These are phyloP conservation scores for Sphaerophoria rueppellii DNA, from an alignment of 2,888 invertebrate genomes.

Conservation along the genomic window DNA sequence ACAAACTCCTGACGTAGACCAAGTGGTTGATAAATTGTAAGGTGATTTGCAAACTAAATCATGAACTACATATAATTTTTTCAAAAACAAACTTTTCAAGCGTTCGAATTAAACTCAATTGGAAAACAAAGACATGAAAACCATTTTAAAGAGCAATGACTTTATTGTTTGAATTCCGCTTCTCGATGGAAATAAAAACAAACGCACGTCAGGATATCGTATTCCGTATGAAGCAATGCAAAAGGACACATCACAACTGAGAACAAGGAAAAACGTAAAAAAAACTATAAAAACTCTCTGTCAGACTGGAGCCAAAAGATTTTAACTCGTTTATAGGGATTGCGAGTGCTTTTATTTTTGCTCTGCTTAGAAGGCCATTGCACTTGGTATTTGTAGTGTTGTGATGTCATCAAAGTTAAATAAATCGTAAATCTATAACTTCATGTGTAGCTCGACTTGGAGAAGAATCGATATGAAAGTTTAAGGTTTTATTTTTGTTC, in stretches of 20 bases:
- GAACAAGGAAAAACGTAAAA: constrained; percentile 21
- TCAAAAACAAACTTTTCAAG: background rate
- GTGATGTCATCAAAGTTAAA: constrained; percentile 24
- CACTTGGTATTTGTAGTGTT: constrained; percentile 1
- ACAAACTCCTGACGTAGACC: too few species aligned
- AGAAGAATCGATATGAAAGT: too few species aligned
- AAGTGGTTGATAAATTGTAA: too few species aligned
- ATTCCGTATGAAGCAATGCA: background rate
- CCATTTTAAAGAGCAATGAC: background rate
- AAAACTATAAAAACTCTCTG: constrained; percentile 14
- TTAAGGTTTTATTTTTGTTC: too few species aligned
- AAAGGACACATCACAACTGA: constrained; percentile 20
- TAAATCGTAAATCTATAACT: background rate
- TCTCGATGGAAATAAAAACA: background rate
- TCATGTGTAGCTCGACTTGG: background rate
- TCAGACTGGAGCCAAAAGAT: constrained; percentile 35
- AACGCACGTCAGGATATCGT: background rate
- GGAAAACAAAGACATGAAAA: background rate
- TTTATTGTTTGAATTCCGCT: constrained; percentile 12
- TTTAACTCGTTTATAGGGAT: background rate
- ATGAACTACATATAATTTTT: too few species aligned
- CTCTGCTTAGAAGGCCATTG: constrained; percentile 10
- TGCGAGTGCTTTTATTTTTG: background rate
- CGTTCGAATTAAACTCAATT: background rate
- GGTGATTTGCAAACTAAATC: too few species aligned